Base-by-base conservation (phyloP, 2,888 invertebrate genomes). In the Flexamia atlantica region DNA sequence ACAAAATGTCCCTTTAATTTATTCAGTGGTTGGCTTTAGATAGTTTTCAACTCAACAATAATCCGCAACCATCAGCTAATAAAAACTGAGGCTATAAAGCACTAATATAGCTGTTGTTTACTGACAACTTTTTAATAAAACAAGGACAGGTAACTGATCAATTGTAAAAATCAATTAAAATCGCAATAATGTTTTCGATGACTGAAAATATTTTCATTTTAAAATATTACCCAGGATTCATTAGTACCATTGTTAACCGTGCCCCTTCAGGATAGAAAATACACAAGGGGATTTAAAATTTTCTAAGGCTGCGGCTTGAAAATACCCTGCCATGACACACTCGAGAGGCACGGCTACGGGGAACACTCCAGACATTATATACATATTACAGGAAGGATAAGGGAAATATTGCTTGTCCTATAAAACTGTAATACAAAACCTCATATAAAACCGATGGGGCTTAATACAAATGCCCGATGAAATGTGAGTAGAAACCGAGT, bases 381-480 rank as follows among this genome's bases (percentile, higher is more conserved):
- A 72, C 72, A 72, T 23, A 20, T 23, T 7, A 20, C 20, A 20
- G 42, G 42, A 72, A 40, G 42, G 72, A 23, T 5, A 40, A 20
- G 32, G 17, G 36, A 25, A 32, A 42, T 76, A 76, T 76, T 76
- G 76, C 76, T 76, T 76, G 72, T 72, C 30, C 76, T 76, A 76
- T 76, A 76, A 74, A 76, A 76, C 76, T 76, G 76, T 76, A 76
- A 76, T 76, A 76, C 50, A 76, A 76, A 76, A 76, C 30, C 40
- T 23, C 76, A 28, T 76, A 76, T 46, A 76, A 76, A 76, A 76
- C 76, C 76, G 50, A 76, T 76, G 50, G 46, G 76, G 76, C 40
- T 20, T 40, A 40, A 23, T 68, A 72, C 36, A 72, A 72, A 72
- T 42, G 23, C 72, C 72, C 72, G 30, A 40, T 32, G 32, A 36